Evolutionary conservation across 2,113 vertebrate genomes (phyloP), one percentile per base, ranked within the genome.

Genomic region (Callionymus lyra): DNA sequence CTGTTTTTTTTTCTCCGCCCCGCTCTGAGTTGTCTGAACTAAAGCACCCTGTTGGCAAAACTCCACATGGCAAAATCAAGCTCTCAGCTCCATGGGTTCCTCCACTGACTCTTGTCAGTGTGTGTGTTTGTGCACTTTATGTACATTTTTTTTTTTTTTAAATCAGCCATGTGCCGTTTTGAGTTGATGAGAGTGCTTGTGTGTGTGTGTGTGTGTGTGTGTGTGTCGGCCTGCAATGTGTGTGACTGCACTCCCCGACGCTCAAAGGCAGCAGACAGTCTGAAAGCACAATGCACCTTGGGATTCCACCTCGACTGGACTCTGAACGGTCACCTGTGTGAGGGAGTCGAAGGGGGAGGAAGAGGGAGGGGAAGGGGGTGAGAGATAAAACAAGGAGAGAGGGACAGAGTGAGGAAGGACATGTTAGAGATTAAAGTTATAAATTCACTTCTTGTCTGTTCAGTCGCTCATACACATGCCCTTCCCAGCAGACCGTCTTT

Each of bases 81-180:
- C 51, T 54, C 43, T 46, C 33, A 44, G 54, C 58, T 62, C 38
- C 61, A 63, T 60, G 56, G 51, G 44, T 54, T 62, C 42, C 27
- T 59, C 65, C 49, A 66, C 71, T 65, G 65, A 73, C 47, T 40
- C 32, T 38, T 50, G 45, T 57, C 43, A 59, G 53, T 44, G 18
- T 47, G 34, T 62, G 54, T 70, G 63, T 69, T 59, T 72, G 72
- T 77, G 76, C 66, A 56, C 49, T 64, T 71, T 79, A 74, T 83
- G 70, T 86, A 77, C 78, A 79, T 66, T 72, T n/a, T n/a, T n/a
- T n/a, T n/a, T n/a, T n/a, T n/a, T n/a, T 68, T 40, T 69, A 53
- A 66, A 49, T 68, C 70, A 67, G 61, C 63, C 48, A 54, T 65
- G 40, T 55, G 69, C 55, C 48, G 4, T 62, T 52, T 53, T 2